These are phyloP conservation scores for Hypsibius dujardini DNA, from an alignment of 1,140 invertebrate genomes.

Conservation along the genomic window DNA sequence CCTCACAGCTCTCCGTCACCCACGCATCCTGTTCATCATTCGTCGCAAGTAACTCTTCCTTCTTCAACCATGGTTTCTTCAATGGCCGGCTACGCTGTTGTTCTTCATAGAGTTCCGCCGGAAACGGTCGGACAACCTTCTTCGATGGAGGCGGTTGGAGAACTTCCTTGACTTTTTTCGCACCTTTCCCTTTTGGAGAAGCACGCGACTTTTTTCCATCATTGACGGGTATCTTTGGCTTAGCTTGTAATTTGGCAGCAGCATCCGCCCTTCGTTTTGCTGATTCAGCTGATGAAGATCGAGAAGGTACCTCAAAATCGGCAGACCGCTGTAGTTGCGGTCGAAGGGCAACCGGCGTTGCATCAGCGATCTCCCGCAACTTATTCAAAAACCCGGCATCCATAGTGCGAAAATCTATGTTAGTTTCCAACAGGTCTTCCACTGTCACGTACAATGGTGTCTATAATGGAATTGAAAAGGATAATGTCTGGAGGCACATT, in stretches of 20 bases:
- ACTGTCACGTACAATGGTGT: background rate
- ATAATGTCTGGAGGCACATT: no score
- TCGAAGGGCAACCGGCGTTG: background rate
- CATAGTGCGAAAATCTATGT: background rate
- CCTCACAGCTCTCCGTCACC: constrained; percentile 2
- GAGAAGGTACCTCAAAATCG: constrained; percentile 7
- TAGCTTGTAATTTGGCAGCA: background rate
- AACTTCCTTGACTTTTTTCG: background rate
- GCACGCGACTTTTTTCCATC: background rate
- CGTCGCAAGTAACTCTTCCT: background rate
- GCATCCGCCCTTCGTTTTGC: background rate
- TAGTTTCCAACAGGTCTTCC: constrained; percentile 4
- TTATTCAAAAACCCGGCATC: background rate
- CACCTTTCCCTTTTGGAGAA: background rate
- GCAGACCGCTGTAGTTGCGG: background rate
- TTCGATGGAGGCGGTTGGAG: background rate
- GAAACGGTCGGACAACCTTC: background rate
- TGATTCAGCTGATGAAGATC: background rate
- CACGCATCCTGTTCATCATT: background rate
- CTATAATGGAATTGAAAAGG: no score
- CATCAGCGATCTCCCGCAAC: background rate
- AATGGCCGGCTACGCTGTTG: background rate
- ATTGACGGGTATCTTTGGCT: background rate
- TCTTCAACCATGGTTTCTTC: background rate
- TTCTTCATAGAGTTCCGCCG: background rate